These are phyloP conservation scores for Campylomormyrus numenius DNA, from an alignment of 2,113 vertebrate species.

Conservation along the genomic window DNA sequence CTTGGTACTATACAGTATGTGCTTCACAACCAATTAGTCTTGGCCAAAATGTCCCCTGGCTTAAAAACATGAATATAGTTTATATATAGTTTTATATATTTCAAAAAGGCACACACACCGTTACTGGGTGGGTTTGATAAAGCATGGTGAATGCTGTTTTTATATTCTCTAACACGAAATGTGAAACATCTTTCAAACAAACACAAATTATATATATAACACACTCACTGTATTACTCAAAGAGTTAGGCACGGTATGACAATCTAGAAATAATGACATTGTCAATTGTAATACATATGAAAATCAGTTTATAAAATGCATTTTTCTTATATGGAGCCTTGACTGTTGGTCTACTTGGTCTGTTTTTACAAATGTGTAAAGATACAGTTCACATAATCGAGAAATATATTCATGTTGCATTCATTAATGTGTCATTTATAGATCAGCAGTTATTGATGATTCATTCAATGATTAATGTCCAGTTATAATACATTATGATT, in stretches of 20 bases:
- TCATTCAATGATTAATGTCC: neutral
- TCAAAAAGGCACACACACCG: neutral
- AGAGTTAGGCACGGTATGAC: neutral
- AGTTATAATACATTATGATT: neutral
- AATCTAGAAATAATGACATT: neutral
- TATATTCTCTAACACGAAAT: neutral
- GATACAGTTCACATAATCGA: neutral
- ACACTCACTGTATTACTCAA: neutral
- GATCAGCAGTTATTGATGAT: neutral
- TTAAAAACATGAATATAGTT: neutral
- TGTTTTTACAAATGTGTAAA: neutral
- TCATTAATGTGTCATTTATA: neutral
- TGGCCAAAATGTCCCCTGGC: neutral
- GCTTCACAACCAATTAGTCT: neutral
- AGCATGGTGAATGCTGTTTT: neutral
- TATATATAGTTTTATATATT: neutral
- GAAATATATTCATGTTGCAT: neutral
- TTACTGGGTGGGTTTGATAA: neutral
- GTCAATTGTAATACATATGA: neutral
- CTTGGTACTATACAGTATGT: neutral
- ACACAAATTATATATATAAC: neutral
- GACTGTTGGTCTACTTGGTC: neutral
- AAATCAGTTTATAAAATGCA: neutral
- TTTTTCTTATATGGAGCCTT: neutral
- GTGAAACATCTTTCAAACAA: neutral